Evolutionary conservation across 2,797 vertebrate species (phyloP), one percentile per base, ranked within the genome.

Genomic region (Strix occidentalis): DNA sequence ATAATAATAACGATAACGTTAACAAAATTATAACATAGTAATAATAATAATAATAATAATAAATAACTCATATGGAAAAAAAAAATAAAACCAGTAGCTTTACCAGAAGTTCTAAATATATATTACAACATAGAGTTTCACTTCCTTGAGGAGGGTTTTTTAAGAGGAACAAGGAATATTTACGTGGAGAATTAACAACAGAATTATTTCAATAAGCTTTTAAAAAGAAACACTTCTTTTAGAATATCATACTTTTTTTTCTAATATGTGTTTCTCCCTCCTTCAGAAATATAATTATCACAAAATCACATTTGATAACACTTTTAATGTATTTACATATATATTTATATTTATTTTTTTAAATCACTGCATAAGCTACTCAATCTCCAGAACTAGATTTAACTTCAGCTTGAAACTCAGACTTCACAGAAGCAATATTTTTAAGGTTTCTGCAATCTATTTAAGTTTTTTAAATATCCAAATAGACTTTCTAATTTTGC

Each of bases 161-260:
- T 50, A 70, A 63, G 19, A 83, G 0, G 4, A 77, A 33, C 9
- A 80, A 24, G 24, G 11, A 84, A 66, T 41, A 46, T 35, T 65
- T 7, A 16, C 12, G 16, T 60, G n/a, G 37, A 81, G 90, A 86
- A 88, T 23, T n/a, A 53, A 39, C n/a, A 51, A 35, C 7, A 54
- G 3, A 0, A 0, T 18, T 64, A 63, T 76, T 81, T 37, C 7
- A 75, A 39, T 1, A 63, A 56, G 1, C 2, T 53, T 74, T 66
- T 45, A 10, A 43, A 76, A 63, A 61, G 33, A 57, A 83, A 18
- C 2, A 26, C 2, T 50, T 76, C 0, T 58, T 76, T 89, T 70
- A 63, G 33, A 77, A 76, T 31, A 86, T 6, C 8, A 17, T n/a
- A 7, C 1, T 56, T 57, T 29, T 79, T 19, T 50, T 54, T 23